Conservation (phyloP, 2,888 invertebrate species). For the Drosophila meridiana region DNA sequence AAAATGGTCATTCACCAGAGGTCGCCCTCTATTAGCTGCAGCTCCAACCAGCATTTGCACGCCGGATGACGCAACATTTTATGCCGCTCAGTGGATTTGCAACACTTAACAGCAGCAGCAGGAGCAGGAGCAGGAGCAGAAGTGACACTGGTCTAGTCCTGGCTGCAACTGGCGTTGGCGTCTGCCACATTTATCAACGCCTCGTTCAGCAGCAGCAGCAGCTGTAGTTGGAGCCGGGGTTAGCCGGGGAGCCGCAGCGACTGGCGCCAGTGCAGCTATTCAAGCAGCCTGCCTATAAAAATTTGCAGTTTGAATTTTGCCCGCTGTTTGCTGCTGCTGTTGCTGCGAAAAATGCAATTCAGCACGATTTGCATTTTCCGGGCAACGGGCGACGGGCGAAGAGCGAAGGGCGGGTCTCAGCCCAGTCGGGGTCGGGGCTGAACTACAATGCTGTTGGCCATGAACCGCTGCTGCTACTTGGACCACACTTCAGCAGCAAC, state of each 20-base stretch:
- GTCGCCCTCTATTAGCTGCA: conserved; percentile 71
- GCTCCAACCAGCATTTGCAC: conserved; percentile 60
- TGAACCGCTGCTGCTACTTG: conserved; percentile 28
- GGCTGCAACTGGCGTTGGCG: conserved; percentile 46
- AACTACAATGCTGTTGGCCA: conserved; percentile 13
- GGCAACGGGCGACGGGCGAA: neutral
- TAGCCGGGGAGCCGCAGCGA: conserved; percentile 7
- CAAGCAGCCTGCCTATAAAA: conserved; percentile 60
- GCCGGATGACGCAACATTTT: conserved; percentile 72
- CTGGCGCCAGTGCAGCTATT: conserved; percentile 55
- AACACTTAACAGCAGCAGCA: conserved; percentile 65
- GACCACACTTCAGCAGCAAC: conserved; percentile 41
- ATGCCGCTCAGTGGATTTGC: conserved; percentile 80
- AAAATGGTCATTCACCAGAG: conserved; percentile 34
- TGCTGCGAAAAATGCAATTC: conserved; percentile 71
- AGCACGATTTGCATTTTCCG: conserved; percentile 74
- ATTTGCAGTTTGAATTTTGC: conserved; percentile 61
- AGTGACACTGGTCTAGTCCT: conserved; percentile 31
- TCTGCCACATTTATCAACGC: conserved; percentile 76
- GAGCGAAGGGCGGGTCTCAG: neutral
- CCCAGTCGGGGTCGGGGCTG: neutral
- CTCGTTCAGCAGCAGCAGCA: conserved; percentile 51
- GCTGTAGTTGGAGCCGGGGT: conserved; percentile 12
- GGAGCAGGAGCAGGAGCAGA: conserved; percentile 18
- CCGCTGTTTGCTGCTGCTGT: conserved; percentile 20